A percentile compares a stretch with the other conserved stretches of the same genome.
These are phyloP conservation scores for Daubentonia madagascariensis DNA, from an alignment of 2,113 vertebrate genomes.

Conservation along the genomic window DNA sequence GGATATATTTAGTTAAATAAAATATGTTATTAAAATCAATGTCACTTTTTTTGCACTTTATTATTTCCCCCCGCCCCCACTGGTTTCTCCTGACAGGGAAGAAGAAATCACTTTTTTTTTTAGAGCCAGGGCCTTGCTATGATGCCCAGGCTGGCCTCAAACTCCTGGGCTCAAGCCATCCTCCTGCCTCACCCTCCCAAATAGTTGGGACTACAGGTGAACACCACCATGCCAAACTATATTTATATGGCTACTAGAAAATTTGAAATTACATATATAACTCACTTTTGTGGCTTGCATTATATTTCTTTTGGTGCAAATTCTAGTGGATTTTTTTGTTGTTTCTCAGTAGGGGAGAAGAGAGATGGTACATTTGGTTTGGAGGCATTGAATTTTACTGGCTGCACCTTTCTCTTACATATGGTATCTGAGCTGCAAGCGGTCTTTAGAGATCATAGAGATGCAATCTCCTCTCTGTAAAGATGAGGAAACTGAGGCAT, in stretches of 20 bases:
- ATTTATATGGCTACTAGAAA: not conserved
- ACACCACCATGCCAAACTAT: no score
- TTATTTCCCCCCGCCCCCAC: no score
- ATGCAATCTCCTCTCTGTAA: not conserved
- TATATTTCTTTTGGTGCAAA: not conserved
- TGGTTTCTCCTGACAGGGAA: no score
- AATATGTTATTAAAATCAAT: not conserved
- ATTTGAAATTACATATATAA: not conserved
- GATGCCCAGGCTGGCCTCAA: no score
- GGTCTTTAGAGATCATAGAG: not conserved
- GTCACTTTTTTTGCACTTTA: not conserved
- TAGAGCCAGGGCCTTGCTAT: no score
- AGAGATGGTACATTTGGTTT: not conserved
- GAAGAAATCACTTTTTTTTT: no score
- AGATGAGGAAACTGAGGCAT: not conserved
- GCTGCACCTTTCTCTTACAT: not conserved
- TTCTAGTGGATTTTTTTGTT: not conserved
- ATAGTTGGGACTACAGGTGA: no score
- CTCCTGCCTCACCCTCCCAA: no score
- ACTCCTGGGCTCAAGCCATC: no score
- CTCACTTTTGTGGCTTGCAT: not conserved
- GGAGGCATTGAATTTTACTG: not conserved
- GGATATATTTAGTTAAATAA: not conserved
- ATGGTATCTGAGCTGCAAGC: not conserved
- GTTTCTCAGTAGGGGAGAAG: not conserved